A percentile compares a stretch with the other conserved stretches of the same genome.
These are phyloP conservation scores for Latrodectus elegans DNA, from an alignment of 2,888 invertebrate species.

Conservation along the genomic window DNA sequence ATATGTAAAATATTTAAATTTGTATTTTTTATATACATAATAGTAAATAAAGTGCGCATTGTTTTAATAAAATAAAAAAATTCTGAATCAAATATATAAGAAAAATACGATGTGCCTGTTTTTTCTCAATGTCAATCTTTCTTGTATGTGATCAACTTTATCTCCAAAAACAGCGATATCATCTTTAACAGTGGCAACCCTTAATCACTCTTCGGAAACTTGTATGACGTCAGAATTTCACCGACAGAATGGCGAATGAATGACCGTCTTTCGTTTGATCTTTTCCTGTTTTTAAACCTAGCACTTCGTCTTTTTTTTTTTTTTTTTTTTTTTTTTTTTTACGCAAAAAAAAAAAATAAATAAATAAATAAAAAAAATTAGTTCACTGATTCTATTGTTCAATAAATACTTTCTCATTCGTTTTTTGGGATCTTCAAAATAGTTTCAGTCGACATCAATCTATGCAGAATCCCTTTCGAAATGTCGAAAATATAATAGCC, in stretches of 20 bases:
- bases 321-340: too few relatives aligned
- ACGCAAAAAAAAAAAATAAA: too few relatives aligned
- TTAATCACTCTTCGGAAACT: constrained; percentile 11
- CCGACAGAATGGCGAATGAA: constrained; percentile 67
- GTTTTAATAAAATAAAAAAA: too few relatives aligned
- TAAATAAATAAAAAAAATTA: too few relatives aligned
- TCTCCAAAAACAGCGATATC: constrained; percentile 31
- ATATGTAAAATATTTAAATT: too few relatives aligned
- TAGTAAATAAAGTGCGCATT: too few relatives aligned
- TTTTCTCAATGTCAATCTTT: too few relatives aligned
- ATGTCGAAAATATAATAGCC: constrained; percentile 26
- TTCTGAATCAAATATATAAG: too few relatives aligned
- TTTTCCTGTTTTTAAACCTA: constrained; percentile 32
- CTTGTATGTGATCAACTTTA: neutral
- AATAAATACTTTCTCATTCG: constrained; percentile 41
- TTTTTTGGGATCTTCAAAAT: constrained; percentile 50
- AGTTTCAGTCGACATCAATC: constrained; percentile 54
- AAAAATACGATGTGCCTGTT: too few relatives aligned
- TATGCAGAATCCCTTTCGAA: constrained; percentile 18
- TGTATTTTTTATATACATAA: too few relatives aligned
- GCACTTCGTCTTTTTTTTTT: constrained; percentile 48
- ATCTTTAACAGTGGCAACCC: constrained; percentile 34
- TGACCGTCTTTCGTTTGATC: constrained; percentile 57
- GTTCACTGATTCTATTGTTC: constrained; percentile 45
- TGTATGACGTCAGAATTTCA: constrained; percentile 60